phyloP scores from a whole-genome alignment of 1,140 invertebrate species.

The Thaumetopoea pityocampa region DNA sequence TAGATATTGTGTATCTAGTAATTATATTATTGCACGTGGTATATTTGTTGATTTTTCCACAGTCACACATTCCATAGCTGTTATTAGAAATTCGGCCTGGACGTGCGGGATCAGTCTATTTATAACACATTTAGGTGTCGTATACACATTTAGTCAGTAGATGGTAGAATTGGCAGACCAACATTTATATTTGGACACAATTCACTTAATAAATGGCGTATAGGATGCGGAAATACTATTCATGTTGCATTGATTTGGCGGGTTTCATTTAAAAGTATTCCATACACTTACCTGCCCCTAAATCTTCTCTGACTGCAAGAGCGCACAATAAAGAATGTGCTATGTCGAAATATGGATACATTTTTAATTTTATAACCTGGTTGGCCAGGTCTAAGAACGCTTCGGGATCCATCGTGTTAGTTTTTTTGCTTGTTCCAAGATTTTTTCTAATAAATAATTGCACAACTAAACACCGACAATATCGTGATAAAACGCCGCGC shows the following conservation, averaged over 20 bases:
- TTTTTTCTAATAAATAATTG: slow-evolving; percentile 30
- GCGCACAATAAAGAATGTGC: slow-evolving; percentile 95
- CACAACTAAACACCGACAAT: slow-evolving; percentile 71
- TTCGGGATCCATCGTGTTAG: slow-evolving; percentile 92
- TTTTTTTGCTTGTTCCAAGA: slow-evolving; percentile 32
- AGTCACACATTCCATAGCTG: too few species aligned
- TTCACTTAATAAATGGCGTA: slow-evolving; percentile 17
- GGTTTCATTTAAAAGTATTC: slow-evolving; percentile 35
- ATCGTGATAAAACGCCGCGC: slow-evolving; percentile 39
- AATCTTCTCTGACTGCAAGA: slow-evolving; percentile 95
- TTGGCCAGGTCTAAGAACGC: slow-evolving; percentile 98
- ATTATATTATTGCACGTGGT: too few species aligned
- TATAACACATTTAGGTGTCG: slow-evolving; percentile 51
- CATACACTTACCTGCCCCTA: slow-evolving; percentile 87
- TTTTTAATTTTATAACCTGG: slow-evolving; percentile 98
- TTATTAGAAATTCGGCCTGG: slow-evolving; percentile 18
- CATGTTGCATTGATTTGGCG: slow-evolving; percentile 28
- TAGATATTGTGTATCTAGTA: too few species aligned
- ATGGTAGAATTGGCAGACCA: too few species aligned
- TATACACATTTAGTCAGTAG: too few species aligned
- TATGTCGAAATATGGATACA: slow-evolving; percentile 99
- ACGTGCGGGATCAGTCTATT: slow-evolving; percentile 54
- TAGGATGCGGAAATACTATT: slow-evolving; percentile 28
- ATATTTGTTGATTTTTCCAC: too few species aligned
- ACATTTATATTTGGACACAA: too few species aligned